These are phyloP conservation scores for Odontesthes bonariensis DNA, from an alignment of 2,113 vertebrate species.

Conservation along the genomic window DNA sequence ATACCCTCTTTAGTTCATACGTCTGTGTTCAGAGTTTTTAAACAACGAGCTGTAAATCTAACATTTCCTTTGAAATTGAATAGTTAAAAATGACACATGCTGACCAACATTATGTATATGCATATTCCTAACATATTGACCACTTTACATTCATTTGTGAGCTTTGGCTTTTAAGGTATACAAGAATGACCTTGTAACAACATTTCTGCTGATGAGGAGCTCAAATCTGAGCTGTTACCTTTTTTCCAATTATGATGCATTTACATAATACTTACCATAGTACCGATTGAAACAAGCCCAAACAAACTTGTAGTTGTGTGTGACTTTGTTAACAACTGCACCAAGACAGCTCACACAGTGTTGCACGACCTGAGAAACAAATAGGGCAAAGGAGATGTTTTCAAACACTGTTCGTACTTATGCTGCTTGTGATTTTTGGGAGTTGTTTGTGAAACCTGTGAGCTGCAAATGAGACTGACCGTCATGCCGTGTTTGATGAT, in stretches of 20 bases:
- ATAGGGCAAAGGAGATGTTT: conserved; percentile 6
- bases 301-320: conserved; percentile 98
- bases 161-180: background rate
- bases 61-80: background rate
- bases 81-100: too few species aligned
- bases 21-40: too few species aligned
- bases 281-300: conserved; percentile 99
- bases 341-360: conserved; percentile 98
- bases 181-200: background rate
- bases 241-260: too few species aligned
- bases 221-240: too few species aligned
- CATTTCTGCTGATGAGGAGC: background rate
- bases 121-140: too few species aligned
- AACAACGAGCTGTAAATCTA: background rate
- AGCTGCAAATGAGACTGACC: conserved; percentile 76
- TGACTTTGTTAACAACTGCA: conserved; percentile 96
- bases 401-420: background rate
- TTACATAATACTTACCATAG: conserved; percentile 86
- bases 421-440: background rate
- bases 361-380: conserved; percentile 90
- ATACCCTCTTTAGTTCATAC: background rate
- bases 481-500: conserved; percentile 99
- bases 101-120: too few species aligned
- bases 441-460: background rate
- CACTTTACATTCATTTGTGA: too few species aligned